Base-by-base conservation (phyloP, 2,888 invertebrate genomes). In the Cordylochernes scorpioides region DNA sequence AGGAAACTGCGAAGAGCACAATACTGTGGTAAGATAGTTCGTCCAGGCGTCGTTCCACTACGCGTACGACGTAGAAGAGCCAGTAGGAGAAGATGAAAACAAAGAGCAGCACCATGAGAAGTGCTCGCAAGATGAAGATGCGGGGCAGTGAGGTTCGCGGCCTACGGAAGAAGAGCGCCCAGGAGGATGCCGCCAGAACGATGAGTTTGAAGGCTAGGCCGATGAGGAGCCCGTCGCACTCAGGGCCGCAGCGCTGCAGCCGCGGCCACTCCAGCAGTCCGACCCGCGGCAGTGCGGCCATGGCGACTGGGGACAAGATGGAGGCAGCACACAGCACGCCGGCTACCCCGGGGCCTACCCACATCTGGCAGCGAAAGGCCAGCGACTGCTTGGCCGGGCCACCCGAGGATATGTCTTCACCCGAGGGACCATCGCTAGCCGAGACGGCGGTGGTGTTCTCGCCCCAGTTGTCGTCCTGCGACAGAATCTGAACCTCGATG, bases 401-500 rank as follows among this genome's bases (percentile, higher is more conserved):
- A 33, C 48, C 45, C 32, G 49, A 49, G 24, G 47, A 44, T 41
- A 58, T 45, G 51, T 84, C 84, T 51, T 86, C 84, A 51, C 80
- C 71, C 0, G 84, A 86, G 43, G 78, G 75, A 0, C 82, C 86
- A 2, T 88, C 88, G 47, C 86, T 86, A 7, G 86, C 88, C 0
- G 91, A 91, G 17, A 91, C 71, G 1, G 86, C 88, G 1, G 91
- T 91, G 1, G 88, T 88, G 46, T 82, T 88, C 53, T 91, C 91
- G n/a, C 82, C 86, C 91, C 91, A 91, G 53, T 86, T 86, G 48
- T 91, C 91, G 56, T 91, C 91, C 57, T 86, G 74, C 0, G 84
- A 84, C 33, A 88, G 57, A 41, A 88, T 86, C 58, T 88, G 86
- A 19, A 88, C 86, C 58, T 88, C 86, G 27, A 88, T 84, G 8